Conservation (phyloP, 1,140 invertebrate genomes). For the Reticulitermes speratus region DNA sequence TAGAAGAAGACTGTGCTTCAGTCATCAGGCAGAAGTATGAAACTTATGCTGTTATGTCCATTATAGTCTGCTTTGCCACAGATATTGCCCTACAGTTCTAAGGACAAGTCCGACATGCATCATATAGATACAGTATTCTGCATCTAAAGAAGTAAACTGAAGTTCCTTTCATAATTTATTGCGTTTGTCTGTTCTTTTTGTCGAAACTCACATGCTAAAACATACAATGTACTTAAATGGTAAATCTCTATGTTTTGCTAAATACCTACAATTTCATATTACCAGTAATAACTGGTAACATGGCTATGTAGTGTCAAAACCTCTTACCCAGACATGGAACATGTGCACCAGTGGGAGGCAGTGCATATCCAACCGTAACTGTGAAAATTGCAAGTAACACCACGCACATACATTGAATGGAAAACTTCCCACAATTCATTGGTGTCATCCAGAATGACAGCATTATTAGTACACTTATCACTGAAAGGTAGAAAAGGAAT, state of each 20-base stretch:
- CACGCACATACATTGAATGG: conserved; percentile 30
- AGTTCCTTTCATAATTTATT: too few relatives aligned
- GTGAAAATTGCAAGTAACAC: conserved; percentile 28
- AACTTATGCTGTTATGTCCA: too few relatives aligned
- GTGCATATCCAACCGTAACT: conserved; percentile 2
- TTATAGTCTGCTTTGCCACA: too few relatives aligned
- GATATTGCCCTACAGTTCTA: too few relatives aligned
- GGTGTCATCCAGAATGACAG: conserved; percentile 35
- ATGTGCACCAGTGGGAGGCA: conserved; percentile 31
- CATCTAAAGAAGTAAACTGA: too few relatives aligned
- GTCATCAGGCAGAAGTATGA: too few relatives aligned
- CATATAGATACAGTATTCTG: too few relatives aligned
- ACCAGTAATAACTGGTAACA: neutral
- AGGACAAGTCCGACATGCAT: too few relatives aligned
- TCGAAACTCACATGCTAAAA: neutral
- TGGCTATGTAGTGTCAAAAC: neutral
- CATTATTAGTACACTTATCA: conserved; percentile 27
- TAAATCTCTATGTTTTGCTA: neutral
- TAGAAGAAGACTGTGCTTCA: too few relatives aligned
- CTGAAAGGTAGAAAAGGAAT: conserved; percentile 10
- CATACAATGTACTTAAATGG: neutral
- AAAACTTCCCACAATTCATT: conserved; percentile 23
- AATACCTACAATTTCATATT: neutral
- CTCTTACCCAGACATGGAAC: conserved; percentile 33
- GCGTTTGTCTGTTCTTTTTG: neutral